A percentile compares a stretch with the other conserved stretches of the same genome.
Conservation (phyloP, 2,888 invertebrate species). For the Empis livida region DNA sequence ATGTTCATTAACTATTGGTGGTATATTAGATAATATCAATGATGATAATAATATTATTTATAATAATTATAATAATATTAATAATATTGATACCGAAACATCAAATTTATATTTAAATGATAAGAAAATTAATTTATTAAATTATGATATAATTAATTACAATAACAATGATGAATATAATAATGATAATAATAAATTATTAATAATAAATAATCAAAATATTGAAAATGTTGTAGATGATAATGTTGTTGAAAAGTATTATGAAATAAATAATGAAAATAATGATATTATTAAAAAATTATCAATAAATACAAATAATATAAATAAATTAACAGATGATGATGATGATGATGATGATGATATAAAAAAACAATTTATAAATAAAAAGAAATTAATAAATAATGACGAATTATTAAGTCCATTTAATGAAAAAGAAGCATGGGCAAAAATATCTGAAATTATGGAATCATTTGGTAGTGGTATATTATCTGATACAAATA, state of each 20-base stretch:
- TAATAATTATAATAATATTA: conserved; percentile 19
- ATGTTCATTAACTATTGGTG: conserved; percentile 3
- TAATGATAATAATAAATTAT: neutral
- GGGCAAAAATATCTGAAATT: conserved; percentile 92
- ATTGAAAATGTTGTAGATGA: neutral
- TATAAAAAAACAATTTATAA: too few species aligned
- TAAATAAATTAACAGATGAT: conserved; percentile 38
- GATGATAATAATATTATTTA: conserved; percentile 23
- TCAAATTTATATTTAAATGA: conserved; percentile 18
- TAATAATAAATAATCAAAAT: neutral
- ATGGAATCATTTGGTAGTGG: conserved; percentile 89
- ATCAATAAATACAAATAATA: conserved; percentile 30
- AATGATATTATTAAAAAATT: neutral
- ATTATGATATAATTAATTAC: neutral
- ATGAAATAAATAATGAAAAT: neutral
- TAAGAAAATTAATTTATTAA: too few species aligned
- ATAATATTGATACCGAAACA: conserved; percentile 21
- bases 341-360: conserved; percentile 38
- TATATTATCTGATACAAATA: conserved; percentile 47
- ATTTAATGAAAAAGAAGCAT: conserved; percentile 66
- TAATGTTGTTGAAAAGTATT: conserved; percentile 13
- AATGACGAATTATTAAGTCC: conserved; percentile 58
- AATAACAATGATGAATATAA: neutral
- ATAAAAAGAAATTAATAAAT: conserved; percentile 35
- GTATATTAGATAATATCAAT: conserved; percentile 13